Evolutionary conservation across 2,888 invertebrate species (phyloP).

Genomic region (Eumerus sabulonum): DNA sequence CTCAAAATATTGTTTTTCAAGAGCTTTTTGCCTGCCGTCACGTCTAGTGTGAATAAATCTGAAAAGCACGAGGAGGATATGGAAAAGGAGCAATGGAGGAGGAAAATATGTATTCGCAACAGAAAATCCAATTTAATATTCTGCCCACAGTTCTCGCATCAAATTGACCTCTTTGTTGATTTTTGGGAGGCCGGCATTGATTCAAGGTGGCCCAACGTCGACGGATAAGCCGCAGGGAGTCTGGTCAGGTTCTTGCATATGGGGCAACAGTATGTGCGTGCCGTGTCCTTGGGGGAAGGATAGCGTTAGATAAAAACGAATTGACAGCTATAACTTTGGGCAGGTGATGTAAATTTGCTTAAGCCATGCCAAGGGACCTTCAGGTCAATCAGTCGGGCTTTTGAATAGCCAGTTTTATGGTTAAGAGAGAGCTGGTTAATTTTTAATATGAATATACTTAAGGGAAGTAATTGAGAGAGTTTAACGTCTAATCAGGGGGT

Average conservation of each 20-base stretch:
- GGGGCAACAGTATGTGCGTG: not conserved
- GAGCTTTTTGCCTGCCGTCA: not conserved
- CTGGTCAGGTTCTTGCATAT: not conserved
- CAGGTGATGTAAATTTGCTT: too few species aligned
- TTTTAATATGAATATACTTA: too few species aligned
- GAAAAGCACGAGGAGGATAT: not conserved
- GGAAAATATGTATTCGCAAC: not conserved
- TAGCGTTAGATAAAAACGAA: conserved; percentile 23
- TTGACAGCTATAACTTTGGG: not conserved
- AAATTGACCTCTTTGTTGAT: conserved; percentile 32
- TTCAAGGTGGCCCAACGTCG: too few species aligned
- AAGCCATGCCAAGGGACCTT: too few species aligned
- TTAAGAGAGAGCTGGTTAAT: too few species aligned
- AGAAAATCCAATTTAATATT: conserved; percentile 29
- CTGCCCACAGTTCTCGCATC: conserved; percentile 10
- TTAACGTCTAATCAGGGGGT: too few species aligned
- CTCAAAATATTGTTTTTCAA: too few species aligned
- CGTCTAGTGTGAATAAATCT: conserved; percentile 1
- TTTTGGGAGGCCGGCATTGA: not conserved
- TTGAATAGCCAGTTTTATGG: too few species aligned
- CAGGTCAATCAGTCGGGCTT: too few species aligned
- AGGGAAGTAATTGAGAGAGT: too few species aligned
- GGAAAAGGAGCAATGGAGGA: conserved; percentile 6
- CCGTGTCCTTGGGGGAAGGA: not conserved
- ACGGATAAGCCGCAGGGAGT: not conserved